A percentile compares a stretch with the other conserved stretches of the same genome.
Evolutionary conservation across 1,140 invertebrate genomes (phyloP).

Genomic region (Drosophila pandora): DNA sequence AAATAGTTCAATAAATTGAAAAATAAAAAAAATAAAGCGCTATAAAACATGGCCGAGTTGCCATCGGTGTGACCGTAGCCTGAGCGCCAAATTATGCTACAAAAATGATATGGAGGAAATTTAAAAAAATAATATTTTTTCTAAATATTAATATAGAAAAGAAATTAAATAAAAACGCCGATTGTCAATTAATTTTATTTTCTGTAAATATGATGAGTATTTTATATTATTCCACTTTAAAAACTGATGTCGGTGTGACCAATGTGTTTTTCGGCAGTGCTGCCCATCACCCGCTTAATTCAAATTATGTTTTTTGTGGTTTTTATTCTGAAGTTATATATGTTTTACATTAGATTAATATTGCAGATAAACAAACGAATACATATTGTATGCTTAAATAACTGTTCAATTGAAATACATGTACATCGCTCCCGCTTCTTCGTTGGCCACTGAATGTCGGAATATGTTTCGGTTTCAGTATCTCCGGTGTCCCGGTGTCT

Average conservation of each 20-base stretch:
- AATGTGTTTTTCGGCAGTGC: background rate
- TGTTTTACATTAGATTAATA: conserved; percentile 82
- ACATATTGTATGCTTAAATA: conserved; percentile 78
- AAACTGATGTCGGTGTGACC: background rate
- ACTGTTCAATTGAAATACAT: conserved; percentile 79
- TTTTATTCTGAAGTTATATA: conserved; percentile 77
- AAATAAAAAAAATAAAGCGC: conserved; percentile 11
- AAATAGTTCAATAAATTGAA: background rate
- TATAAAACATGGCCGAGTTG: conserved; percentile 24
- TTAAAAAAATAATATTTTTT: no score
- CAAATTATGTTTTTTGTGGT: conserved; percentile 37
- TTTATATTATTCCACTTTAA: background rate
- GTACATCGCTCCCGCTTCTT: conserved; percentile 62
- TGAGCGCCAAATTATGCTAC: conserved; percentile 6
- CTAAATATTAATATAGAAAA: no score
- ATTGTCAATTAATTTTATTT: background rate
- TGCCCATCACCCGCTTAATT: conserved; percentile 10
- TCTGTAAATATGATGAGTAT: background rate
- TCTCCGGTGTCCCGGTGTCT: background rate
- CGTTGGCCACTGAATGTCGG: conserved; percentile 77
- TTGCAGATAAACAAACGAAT: conserved; percentile 82
- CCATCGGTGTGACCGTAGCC: conserved; percentile 4
- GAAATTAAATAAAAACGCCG: no score
- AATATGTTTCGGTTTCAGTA: conserved; percentile 52
- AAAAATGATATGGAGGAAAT: no score